These are phyloP conservation scores for Etheostoma cragini DNA, from an alignment of 2,113 vertebrate species.

Conservation along the genomic window DNA sequence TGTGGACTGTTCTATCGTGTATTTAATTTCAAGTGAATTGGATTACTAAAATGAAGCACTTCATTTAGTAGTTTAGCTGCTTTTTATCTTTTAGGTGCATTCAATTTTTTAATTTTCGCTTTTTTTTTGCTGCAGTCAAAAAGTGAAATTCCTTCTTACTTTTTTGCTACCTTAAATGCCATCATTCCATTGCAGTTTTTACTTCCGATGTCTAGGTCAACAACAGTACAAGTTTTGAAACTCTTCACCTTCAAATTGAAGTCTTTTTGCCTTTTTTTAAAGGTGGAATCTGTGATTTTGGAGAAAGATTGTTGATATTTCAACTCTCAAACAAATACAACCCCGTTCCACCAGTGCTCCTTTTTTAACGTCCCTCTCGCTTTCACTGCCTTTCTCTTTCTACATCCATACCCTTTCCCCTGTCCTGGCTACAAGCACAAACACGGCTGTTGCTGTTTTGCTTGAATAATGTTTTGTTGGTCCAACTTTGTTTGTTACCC, in stretches of 20 bases:
- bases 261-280: neutral
- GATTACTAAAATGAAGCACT: slow-evolving; percentile 22
- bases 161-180: slow-evolving; percentile 22
- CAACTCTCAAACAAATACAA: too few species aligned
- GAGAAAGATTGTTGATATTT: too few species aligned
- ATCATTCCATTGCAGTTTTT: slow-evolving; percentile 3
- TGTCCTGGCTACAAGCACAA: too few species aligned
- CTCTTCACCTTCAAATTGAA: neutral
- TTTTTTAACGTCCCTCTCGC: too few species aligned
- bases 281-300: too few species aligned
- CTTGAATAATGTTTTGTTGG: too few species aligned
- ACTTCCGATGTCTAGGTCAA: neutral
- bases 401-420: too few species aligned
- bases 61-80: neutral
- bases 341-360: too few species aligned
- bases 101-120: neutral
- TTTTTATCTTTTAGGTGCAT: neutral
- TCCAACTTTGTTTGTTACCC: too few species aligned
- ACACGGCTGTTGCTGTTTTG: too few species aligned
- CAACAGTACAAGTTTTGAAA: slow-evolving; percentile 5
- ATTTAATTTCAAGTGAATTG: neutral
- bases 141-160: neutral
- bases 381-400: too few species aligned
- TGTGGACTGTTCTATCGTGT: slow-evolving; percentile 10
- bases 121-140: neutral